These are phyloP conservation scores for Sarcoramphus papa DNA, from an alignment of 2,797 vertebrate genomes.

Conservation along the genomic window DNA sequence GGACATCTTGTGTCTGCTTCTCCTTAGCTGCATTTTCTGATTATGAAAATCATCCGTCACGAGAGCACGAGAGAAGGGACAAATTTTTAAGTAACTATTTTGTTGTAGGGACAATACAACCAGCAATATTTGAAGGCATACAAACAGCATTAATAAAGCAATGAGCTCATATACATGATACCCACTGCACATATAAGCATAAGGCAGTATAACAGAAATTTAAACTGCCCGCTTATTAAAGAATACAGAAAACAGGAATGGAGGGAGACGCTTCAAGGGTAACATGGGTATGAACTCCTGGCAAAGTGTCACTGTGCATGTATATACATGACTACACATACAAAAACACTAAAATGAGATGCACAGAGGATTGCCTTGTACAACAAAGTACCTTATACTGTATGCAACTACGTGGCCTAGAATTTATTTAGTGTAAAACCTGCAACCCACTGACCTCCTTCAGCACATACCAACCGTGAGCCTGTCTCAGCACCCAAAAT, in stretches of 20 bases:
- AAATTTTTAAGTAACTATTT: background rate
- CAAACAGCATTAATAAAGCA: background rate
- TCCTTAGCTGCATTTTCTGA: background rate
- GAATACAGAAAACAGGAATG: background rate
- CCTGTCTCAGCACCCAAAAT: background rate
- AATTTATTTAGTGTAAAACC: background rate
- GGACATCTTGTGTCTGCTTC: background rate
- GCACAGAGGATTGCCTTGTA: background rate
- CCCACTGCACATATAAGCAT: background rate
- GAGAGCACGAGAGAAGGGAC: background rate
- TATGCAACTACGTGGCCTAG: fast-evolving
- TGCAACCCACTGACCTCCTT: background rate
- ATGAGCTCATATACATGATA: background rate
- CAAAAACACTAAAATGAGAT: background rate
- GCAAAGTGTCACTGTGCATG: background rate
- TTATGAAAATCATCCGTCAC: background rate
- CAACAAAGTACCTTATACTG: background rate
- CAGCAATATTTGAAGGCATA: background rate
- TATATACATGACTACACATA: background rate
- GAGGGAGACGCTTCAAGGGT: background rate
- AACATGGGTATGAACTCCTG: background rate
- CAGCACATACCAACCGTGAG: fast-evolving
- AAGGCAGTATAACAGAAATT: background rate
- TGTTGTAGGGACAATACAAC: background rate
- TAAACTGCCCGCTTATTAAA: background rate